These are phyloP conservation scores for Lepilemur septentrionalis DNA, from an alignment of 2,797 vertebrate genomes.

Conservation along the genomic window DNA sequence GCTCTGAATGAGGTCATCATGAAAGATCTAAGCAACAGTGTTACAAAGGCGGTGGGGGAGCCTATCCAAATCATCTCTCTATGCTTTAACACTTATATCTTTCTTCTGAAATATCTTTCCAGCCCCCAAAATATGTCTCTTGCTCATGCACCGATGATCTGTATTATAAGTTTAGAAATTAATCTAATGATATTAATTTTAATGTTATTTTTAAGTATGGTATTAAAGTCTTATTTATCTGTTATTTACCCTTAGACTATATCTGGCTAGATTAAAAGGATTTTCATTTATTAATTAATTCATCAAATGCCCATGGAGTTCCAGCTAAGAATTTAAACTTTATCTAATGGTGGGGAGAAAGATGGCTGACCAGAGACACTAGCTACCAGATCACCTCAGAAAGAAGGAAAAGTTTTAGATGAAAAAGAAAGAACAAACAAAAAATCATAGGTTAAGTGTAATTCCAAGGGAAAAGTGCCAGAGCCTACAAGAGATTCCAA, in stretches of 20 bases:
- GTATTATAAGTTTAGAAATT: background rate
- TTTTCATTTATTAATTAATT: background rate
- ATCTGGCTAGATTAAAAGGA: background rate
- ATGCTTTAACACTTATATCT: background rate
- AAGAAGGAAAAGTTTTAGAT: background rate
- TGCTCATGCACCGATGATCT: background rate
- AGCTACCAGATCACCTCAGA: background rate
- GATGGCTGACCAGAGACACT: background rate
- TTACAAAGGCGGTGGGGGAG: too few species aligned
- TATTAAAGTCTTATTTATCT: slow-evolving; percentile 7
- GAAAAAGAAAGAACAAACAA: background rate
- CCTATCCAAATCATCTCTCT: background rate
- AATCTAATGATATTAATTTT: background rate
- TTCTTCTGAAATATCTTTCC: background rate
- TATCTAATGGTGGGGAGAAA: background rate
- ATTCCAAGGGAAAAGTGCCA: background rate
- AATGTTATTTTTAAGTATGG: background rate
- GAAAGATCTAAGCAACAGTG: background rate
- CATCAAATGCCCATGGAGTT: background rate
- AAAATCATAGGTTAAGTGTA: background rate
- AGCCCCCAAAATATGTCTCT: background rate
- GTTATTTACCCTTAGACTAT: background rate
- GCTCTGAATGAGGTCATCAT: background rate
- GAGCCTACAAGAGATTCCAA: background rate
- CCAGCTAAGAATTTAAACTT: background rate